Base-by-base conservation (phyloP, 1,140 invertebrate species). In the Brachionus rubens region DNA sequence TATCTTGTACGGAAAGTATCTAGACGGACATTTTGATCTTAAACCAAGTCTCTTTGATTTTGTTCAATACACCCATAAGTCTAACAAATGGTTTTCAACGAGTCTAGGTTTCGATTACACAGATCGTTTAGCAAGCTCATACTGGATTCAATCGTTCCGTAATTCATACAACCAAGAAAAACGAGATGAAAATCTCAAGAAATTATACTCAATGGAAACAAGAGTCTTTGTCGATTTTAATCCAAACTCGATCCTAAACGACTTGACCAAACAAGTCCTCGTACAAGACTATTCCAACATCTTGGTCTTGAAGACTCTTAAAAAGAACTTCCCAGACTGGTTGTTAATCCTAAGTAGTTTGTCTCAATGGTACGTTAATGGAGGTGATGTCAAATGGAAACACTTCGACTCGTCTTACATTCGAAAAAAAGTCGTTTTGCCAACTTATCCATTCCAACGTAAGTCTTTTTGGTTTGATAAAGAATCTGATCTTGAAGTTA, bases 191-290 rank as follows among this genome's bases (percentile, higher is more conserved):
- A 50, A 50, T 50, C 24, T 50, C 16, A 50, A 21, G 24, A 50
- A 50, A 19, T 21, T 50, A 0, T 50, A 21, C 10, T n/a, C 16
- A n/a, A 50, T 50, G 47, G 16, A 50, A 7, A 16, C 24, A 21
- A 50, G 47, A 50, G 47, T 50, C 0, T 50, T 50, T 50, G 47
- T 50, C 16, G 24, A 50, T 50, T 50, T 50, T 50, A 50, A 50
- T 50, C 47, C 47, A 50, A 50, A 16, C 16, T 1, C 24, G 24
- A 50, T n/a, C 7, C 19, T 50, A 1, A 21, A 50, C 10, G 24
- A 50, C 24, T 16, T 50, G 10, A n/a, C 24, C 47, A 19, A 16
- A 0, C 1, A 50, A 50, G 24, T 50, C 16, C 5, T 50, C 9
- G 47, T 19, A 3, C 10, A 50, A 50, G 0, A 12, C 9, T 0